These are phyloP conservation scores for Mythimna ferrago DNA, from an alignment of 2,888 invertebrate species.

Conservation along the genomic window DNA sequence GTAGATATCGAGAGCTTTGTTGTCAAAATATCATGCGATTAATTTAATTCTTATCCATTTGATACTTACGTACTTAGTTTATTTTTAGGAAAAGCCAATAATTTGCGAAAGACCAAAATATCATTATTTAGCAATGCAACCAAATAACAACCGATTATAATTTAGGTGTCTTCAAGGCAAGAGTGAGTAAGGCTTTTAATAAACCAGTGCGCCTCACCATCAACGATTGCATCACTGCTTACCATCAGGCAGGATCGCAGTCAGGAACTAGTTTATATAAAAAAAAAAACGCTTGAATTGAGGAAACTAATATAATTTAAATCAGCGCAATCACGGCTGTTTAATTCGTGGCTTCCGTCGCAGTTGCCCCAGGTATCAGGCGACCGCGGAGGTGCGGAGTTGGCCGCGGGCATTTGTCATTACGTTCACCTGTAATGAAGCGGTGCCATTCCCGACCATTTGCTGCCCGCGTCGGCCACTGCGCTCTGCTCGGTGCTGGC, in stretches of 20 bases:
- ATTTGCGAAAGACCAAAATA: neutral
- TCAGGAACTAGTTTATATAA: too few species aligned
- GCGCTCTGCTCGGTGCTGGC: constrained; percentile 29
- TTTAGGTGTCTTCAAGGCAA: too few species aligned
- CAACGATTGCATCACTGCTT: too few species aligned
- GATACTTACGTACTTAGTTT: neutral
- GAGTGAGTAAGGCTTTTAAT: too few species aligned
- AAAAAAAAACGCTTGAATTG: constrained; percentile 35
- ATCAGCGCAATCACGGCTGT: constrained; percentile 52
- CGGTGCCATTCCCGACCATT: constrained; percentile 64
- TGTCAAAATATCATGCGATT: neutral
- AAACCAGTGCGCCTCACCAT: too few species aligned
- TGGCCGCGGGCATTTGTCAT: constrained; percentile 72
- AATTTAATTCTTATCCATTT: neutral
- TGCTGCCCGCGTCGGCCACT: constrained; percentile 42
- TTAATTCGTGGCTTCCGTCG: constrained; percentile 65
- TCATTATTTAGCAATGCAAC: constrained; percentile 21
- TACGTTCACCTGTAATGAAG: constrained; percentile 74
- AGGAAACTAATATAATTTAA: constrained; percentile 43
- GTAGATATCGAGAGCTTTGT: neutral
- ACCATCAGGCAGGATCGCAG: too few species aligned
- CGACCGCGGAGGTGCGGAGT: constrained; percentile 71
- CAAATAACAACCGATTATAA: neutral
- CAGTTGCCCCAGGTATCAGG: constrained; percentile 64
- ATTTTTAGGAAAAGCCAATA: neutral